Base-by-base conservation (phyloP, 1,140 invertebrate genomes). In the Cherax destructor region DNA sequence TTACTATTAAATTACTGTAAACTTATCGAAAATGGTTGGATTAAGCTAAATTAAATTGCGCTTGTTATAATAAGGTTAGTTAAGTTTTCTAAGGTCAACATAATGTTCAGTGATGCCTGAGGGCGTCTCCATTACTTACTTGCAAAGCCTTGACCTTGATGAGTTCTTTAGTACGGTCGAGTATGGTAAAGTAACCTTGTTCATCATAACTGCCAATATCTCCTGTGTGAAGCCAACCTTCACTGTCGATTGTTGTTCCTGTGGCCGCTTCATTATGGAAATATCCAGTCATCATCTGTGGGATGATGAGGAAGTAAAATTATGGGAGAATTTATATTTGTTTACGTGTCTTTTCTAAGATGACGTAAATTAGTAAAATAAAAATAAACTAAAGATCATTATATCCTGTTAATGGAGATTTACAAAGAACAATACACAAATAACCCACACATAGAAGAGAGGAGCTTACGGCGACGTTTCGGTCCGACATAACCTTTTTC, bases 161-260 rank as follows among this genome's bases (percentile, higher is more conserved):
- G 30, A 93, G 91, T 89, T 95, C 95, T 90, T 96, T 95, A 2
- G 95, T 91, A 21, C 95, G 93, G 92, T 96, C 95, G 18, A 94
- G 94, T 78, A 95, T 93, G 30, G 92, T 94, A 52, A 94, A 91
- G 69, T 86, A 79, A 4, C 93, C 94, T 0, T 94, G 84, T 65
- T 95, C 94, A 61, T 95, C 94, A 69, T 94, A 93, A 84, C 94
- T 21, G 7, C 84, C 93, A 65, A 93, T 76, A 72, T 93, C 93
- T 0, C 95, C 95, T 84, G 95, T 95, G 87, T 94, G 93, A 3
- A 95, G 90, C 95, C 95, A 96, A 18, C 95, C 95, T 79, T 96
- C 94, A n/a, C 93, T 91, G 83, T 95, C 94, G 83, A 94, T 94
- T 9, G 94, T 95, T 52, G 94, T 94, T 16, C 90, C 87, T 3